Percentiles rank a stretch among this genome's conserved stretches.
These are phyloP conservation scores for Vultur gryphus DNA, from an alignment of 2,797 vertebrate species.

Conservation along the genomic window DNA sequence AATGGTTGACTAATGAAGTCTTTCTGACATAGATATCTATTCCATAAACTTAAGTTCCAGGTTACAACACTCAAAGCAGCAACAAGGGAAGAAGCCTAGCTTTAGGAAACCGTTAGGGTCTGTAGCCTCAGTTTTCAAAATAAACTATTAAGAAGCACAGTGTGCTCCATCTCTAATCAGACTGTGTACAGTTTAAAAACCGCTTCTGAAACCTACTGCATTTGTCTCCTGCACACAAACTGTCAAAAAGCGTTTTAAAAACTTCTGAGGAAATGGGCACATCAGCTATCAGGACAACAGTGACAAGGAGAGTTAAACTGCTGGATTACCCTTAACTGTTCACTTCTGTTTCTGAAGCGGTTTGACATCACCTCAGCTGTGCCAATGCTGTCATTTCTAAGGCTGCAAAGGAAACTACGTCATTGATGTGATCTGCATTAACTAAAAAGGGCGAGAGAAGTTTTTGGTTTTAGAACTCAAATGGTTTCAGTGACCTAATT, in stretches of 20 bases:
- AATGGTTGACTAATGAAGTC: not conserved
- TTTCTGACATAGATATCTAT: not conserved
- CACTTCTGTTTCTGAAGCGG: not conserved
- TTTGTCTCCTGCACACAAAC: not conserved
- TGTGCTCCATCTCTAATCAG: not conserved
- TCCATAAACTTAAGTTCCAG: not conserved
- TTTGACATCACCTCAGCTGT: not conserved
- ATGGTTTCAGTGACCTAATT: not conserved
- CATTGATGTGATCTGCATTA: not conserved
- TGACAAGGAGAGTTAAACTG: not conserved
- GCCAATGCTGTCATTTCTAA: not conserved
- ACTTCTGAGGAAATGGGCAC: rapidly evolving
- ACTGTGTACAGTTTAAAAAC: not conserved
- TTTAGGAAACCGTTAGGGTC: not conserved
- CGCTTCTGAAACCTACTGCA: not conserved
- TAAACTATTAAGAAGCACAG: not conserved
- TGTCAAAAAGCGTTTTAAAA: not conserved
- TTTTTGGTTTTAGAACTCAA: not conserved
- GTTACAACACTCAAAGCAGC: not conserved
- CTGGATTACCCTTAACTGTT: not conserved
- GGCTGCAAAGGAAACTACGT: not conserved
- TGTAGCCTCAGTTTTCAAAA: not conserved
- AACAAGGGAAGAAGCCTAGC: not conserved
- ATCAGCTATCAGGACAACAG: not conserved
- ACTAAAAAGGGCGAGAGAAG: not conserved